Conservation (phyloP, 2,797 vertebrate species). For the Acomys russatus region DNA sequence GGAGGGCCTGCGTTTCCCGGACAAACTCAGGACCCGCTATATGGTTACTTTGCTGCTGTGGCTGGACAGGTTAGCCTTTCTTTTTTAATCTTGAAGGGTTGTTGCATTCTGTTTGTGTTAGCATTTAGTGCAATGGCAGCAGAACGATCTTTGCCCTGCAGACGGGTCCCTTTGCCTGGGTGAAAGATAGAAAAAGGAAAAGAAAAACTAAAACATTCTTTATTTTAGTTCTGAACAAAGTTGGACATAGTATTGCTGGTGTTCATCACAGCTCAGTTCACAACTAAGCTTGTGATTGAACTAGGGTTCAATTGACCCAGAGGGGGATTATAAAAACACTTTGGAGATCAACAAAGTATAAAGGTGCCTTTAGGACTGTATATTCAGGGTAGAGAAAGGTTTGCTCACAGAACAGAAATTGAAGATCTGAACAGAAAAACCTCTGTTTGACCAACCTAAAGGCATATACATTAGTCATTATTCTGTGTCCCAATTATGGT, state of each 20-base stretch:
- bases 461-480: background rate
- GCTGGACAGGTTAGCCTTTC: constrained; percentile 93
- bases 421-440: background rate
- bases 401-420: constrained; percentile 58
- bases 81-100: constrained; percentile 79
- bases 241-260: background rate
- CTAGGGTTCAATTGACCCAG: background rate
- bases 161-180: background rate
- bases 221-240: constrained; percentile 14
- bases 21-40: constrained; percentile 95
- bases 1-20: constrained; percentile 91
- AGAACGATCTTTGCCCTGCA: background rate
- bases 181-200: background rate
- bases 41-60: constrained; percentile 94
- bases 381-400: background rate
- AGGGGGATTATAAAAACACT: background rate
- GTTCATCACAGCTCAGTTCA: constrained; percentile 46
- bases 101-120: constrained; percentile 78
- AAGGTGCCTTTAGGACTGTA: constrained; percentile 51
- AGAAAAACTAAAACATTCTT: background rate
- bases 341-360: background rate
- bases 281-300: constrained; percentile 52
- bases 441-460: background rate
- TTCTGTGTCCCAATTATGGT: background rate
- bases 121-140: background rate